A percentile compares a stretch with the other conserved stretches of the same genome.
Evolutionary conservation across 2,797 vertebrate species (phyloP).

Genomic region (Pseudopleuronectes americanus): DNA sequence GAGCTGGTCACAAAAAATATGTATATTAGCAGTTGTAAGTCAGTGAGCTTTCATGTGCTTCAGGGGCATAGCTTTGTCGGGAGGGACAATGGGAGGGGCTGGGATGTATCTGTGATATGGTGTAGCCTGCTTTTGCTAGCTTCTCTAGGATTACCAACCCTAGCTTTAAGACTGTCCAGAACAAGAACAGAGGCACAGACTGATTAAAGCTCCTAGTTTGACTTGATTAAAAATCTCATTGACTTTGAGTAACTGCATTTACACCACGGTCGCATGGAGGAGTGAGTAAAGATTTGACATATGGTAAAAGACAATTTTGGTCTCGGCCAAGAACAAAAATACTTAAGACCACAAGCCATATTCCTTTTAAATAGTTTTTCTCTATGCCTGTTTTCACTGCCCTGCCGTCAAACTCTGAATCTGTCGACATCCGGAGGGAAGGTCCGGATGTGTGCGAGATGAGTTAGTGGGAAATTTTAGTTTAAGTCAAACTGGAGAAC

Average conservation of each 20-base stretch:
- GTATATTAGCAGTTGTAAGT: too few species aligned
- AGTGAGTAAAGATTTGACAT: conserved; percentile 1
- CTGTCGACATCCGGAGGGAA: conserved; percentile 13
- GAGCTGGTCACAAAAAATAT: too few species aligned
- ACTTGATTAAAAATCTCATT: conserved; percentile 14
- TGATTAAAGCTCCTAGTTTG: conserved; percentile 1
- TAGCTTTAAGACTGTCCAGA: conserved; percentile 21
- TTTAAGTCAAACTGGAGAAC: conserved; percentile 25
- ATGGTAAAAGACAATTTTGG: conserved; percentile 7
- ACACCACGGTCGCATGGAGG: conserved; percentile 1
- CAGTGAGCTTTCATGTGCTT: too few species aligned
- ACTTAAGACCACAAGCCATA: not conserved
- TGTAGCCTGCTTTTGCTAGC: too few species aligned
- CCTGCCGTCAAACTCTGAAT: conserved; percentile 28
- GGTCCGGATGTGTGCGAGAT: not conserved
- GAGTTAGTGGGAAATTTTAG: conserved; percentile 13
- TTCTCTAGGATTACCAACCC: too few species aligned
- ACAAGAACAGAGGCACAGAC: conserved; percentile 1
- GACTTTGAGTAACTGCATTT: conserved; percentile 27
- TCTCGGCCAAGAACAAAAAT: too few species aligned
- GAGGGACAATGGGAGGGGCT: too few species aligned
- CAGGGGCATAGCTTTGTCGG: too few species aligned
- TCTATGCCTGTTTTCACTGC: conserved; percentile 3
- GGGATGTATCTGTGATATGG: too few species aligned
- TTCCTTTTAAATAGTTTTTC: not conserved